Evolutionary conservation across 2,888 invertebrate genomes (phyloP).

Genomic region (Mactromeris polynyma): DNA sequence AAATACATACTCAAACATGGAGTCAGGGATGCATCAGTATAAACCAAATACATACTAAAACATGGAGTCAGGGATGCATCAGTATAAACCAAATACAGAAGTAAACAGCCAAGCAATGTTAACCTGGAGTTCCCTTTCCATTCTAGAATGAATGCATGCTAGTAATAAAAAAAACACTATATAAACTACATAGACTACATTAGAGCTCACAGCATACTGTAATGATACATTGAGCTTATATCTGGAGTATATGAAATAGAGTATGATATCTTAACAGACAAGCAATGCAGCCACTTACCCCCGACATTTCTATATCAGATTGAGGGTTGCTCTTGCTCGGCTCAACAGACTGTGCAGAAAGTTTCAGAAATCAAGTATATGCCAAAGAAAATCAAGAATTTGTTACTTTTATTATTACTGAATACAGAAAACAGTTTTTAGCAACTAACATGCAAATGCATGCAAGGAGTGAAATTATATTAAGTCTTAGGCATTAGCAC

Average conservation of each 20-base stretch:
- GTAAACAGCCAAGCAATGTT: neutral
- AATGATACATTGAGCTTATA: neutral
- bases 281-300: slow-evolving; percentile 64
- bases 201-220: neutral
- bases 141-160: neutral
- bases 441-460: neutral
- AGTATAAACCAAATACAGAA: neutral
- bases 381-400: slow-evolving; percentile 1
- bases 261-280: neutral
- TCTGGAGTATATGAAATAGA: neutral
- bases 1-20: neutral
- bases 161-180: neutral
- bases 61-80: neutral
- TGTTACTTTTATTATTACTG: neutral
- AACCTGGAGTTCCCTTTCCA: neutral
- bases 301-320: slow-evolving; percentile 69
- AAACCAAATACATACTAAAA: neutral
- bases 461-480: neutral
- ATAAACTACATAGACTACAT: neutral
- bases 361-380: slow-evolving; percentile 26
- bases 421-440: neutral
- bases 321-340: slow-evolving; percentile 48
- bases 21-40: neutral
- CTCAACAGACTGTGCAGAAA: slow-evolving; percentile 65
- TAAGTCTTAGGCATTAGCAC: no score